These are phyloP conservation scores for Melanotus villosus DNA, from an alignment of 2,888 invertebrate species.

Conservation along the genomic window DNA sequence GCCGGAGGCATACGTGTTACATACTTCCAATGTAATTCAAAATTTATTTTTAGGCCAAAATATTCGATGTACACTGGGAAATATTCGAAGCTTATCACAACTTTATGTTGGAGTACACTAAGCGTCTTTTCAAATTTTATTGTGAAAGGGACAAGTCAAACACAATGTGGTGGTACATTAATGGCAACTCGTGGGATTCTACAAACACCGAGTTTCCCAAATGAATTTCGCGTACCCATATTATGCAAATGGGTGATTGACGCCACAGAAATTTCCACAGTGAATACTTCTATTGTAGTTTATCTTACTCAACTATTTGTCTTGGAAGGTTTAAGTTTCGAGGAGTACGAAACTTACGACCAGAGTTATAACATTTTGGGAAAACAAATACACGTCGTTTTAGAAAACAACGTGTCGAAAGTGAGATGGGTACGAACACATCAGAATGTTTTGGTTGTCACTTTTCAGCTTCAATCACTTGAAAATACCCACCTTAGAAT, in stretches of 20 bases:
- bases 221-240: constrained; percentile 85
- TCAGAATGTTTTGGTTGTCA: constrained; percentile 84
- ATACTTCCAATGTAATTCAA: too few species aligned
- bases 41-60: constrained; percentile 1
- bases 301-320: constrained; percentile 92
- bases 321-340: constrained; percentile 82
- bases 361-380: constrained; percentile 41
- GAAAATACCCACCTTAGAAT: constrained; percentile 88
- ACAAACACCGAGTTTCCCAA: constrained; percentile 88
- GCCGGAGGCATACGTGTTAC: too few species aligned
- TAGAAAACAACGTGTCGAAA: constrained; percentile 79
- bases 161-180: constrained; percentile 77
- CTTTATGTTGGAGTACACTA: constrained; percentile 6
- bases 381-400: constrained; percentile 75
- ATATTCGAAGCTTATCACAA: background rate
- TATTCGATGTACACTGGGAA: constrained; percentile 3
- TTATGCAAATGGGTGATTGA: constrained; percentile 90
- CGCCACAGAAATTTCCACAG: constrained; percentile 69
- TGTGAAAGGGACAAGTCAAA: constrained; percentile 42
- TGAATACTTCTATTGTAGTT: constrained; percentile 83
- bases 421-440: constrained; percentile 75
- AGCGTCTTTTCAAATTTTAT: background rate
- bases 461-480: constrained; percentile 79
- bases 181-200: constrained; percentile 79
- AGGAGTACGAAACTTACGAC: constrained; percentile 83